Base-by-base conservation (phyloP, 2,888 invertebrate species). In the Melanostoma scalare region DNA sequence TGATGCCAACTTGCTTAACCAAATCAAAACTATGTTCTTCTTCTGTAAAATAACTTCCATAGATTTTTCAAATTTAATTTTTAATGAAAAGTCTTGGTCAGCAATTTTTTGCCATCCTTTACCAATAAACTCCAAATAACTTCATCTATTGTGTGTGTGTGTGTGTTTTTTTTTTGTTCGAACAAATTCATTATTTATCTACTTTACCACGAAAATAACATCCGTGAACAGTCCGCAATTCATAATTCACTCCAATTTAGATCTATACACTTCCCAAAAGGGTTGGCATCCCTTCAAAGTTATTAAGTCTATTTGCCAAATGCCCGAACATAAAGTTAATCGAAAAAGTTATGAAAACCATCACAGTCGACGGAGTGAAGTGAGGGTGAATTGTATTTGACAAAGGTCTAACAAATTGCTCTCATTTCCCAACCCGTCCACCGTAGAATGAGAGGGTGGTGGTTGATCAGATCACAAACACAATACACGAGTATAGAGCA, bases 321-420 rank as follows among this genome's bases (percentile, higher is more conserved):
- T 84, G 79, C 67, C 79, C 79, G 67, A 75, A 74, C 75, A 84
- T 84, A 84, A 84, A 84, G 84, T 84, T 84, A 84, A 84, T 84
- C 84, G 84, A 84, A 84, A 84, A 84, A 84, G 84, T 84, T 84
- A 79, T 84, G 84, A 84, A 84, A 84, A 75, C 79, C 61, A 42
- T 44, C 61, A 71, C 56, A 35, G 74, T 50, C n/a, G 48, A 53
- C 53, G 44, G 82, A 61, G 61, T 68, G 63, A 73, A 63, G 48
- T 73, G 63, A 67, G 84, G 79, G 74, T 65, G 74, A 71, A 74
- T 56, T 75, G 46, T 79, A 38, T 65, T 74, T 73, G 78, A 82
- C 82, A 82, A 78, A 82, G 82, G 82, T 82, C 82, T 82, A 82
- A 82, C 82, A 77, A 82, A 77, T 77, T 82, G 69, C 69, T 82